These are phyloP conservation scores for Graphium colonna DNA, from an alignment of 2,888 invertebrate genomes.

Conservation along the genomic window DNA sequence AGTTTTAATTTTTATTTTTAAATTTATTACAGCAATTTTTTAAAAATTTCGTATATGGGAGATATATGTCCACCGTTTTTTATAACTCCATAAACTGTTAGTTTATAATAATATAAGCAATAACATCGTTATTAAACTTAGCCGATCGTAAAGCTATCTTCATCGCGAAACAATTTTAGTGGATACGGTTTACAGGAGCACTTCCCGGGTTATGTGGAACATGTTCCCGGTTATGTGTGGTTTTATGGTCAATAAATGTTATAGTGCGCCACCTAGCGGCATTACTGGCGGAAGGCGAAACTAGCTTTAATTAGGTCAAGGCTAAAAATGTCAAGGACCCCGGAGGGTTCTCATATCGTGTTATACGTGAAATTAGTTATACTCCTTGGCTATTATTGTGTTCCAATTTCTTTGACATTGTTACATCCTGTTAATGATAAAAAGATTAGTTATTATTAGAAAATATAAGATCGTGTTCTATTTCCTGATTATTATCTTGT, in stretches of 20 bases:
- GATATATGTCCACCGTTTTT: too few species aligned
- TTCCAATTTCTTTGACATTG: background rate
- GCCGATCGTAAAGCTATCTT: constrained; percentile 6
- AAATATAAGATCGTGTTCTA: too few species aligned
- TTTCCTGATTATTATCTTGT: too few species aligned
- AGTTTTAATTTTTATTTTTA: too few species aligned
- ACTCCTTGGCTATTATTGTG: background rate
- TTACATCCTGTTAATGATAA: background rate
- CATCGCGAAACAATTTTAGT: constrained; percentile 12
- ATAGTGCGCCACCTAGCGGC: constrained; percentile 2
- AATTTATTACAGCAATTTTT: too few species aligned
- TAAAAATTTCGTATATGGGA: too few species aligned
- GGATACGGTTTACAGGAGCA: constrained; percentile 12
- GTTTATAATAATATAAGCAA: background rate
- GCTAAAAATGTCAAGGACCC: constrained; percentile 40
- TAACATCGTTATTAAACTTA: constrained; percentile 14
- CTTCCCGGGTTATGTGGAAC: constrained; percentile 14
- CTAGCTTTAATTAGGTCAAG: constrained; percentile 47
- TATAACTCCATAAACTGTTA: background rate
- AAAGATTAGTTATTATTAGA: too few species aligned
- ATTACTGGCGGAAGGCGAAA: background rate
- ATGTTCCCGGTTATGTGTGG: constrained; percentile 2
- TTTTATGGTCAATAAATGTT: constrained; percentile 19
- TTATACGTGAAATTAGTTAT: background rate
- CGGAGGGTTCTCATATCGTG: constrained; percentile 4